Conservation (phyloP, 2,888 invertebrate species). For the Lamproptera curius region DNA sequence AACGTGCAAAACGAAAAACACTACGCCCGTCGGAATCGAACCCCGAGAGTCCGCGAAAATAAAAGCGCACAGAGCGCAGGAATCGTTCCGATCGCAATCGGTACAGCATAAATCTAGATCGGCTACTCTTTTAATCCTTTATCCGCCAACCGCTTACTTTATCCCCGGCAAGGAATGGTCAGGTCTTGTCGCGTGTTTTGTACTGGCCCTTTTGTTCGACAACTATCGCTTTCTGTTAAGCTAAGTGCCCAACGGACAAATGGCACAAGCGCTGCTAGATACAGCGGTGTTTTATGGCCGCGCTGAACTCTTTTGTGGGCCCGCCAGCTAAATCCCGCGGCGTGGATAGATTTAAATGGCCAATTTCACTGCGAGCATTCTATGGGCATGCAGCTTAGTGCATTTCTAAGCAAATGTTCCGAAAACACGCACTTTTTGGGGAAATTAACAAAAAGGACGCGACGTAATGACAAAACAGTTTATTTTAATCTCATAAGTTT, state of each 20-base stretch:
- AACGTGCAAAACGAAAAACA: too few species aligned
- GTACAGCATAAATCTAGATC: conserved; percentile 75
- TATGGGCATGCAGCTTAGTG: too few species aligned
- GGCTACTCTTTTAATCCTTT: conserved; percentile 77
- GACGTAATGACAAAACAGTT: too few species aligned
- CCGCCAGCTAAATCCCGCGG: too few species aligned
- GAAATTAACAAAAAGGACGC: too few species aligned
- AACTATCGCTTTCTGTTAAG: conserved; percentile 77
- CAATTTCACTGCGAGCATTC: too few species aligned
- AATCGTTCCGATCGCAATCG: conserved; percentile 71
- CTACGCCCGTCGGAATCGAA: too few species aligned
- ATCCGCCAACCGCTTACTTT: conserved; percentile 77
- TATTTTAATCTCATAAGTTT: too few species aligned
- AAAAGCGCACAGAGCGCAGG: conserved; percentile 62
- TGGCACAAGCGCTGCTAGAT: conserved; percentile 60
- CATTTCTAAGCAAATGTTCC: too few species aligned
- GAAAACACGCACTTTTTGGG: too few species aligned
- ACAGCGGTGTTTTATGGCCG: conserved; percentile 56
- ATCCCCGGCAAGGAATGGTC: conserved; percentile 67
- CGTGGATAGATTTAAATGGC: too few species aligned
- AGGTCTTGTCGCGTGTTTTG: conserved; percentile 67
- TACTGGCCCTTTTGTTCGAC: conserved; percentile 71
- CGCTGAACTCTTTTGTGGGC: conserved; percentile 35
- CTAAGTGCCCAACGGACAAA: conserved; percentile 74
- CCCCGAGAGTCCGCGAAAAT: conserved; percentile 42